A percentile compares a stretch with the other conserved stretches of the same genome.
Conservation (phyloP, 2,888 invertebrate genomes). For the Catotricha subobsoleta region DNA sequence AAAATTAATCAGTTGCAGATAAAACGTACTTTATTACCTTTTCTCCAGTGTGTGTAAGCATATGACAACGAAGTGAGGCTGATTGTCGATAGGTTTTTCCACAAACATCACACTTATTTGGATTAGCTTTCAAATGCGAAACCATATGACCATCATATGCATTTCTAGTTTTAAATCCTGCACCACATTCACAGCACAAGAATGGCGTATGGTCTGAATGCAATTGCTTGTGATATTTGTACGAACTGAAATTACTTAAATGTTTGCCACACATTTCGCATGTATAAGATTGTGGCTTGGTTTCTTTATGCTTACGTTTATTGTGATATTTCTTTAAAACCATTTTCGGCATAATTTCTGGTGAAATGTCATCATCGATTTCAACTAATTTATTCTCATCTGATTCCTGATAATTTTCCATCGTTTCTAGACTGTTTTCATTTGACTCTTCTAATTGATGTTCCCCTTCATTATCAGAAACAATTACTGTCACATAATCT, state of each 20-base stretch:
- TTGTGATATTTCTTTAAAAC: constrained; percentile 7
- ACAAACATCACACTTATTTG: constrained; percentile 23
- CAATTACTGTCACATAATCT: neutral
- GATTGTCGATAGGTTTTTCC: constrained; percentile 25
- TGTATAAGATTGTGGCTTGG: constrained; percentile 13
- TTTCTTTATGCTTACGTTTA: constrained; percentile 7
- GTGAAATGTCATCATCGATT: neutral
- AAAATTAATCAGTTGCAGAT: neutral
- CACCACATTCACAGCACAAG: constrained; percentile 22
- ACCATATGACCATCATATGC: constrained; percentile 26
- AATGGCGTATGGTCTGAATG: constrained; percentile 25
- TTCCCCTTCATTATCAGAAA: neutral
- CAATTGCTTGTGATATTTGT: constrained; percentile 26
- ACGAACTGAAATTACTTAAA: constrained; percentile 24
- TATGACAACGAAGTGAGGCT: constrained; percentile 23
- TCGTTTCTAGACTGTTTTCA: neutral
- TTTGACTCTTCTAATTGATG: neutral
- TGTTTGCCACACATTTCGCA: constrained; percentile 22
- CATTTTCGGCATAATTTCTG: constrained; percentile 6
- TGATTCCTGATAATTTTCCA: neutral
- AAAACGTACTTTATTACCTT: neutral
- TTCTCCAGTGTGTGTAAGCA: constrained; percentile 23
- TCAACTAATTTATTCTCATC: neutral
- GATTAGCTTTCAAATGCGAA: constrained; percentile 23
- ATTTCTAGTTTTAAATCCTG: constrained; percentile 27